Evolutionary conservation across 2,888 invertebrate species (phyloP).

Genomic region (Tetrapedia diversipes): DNA sequence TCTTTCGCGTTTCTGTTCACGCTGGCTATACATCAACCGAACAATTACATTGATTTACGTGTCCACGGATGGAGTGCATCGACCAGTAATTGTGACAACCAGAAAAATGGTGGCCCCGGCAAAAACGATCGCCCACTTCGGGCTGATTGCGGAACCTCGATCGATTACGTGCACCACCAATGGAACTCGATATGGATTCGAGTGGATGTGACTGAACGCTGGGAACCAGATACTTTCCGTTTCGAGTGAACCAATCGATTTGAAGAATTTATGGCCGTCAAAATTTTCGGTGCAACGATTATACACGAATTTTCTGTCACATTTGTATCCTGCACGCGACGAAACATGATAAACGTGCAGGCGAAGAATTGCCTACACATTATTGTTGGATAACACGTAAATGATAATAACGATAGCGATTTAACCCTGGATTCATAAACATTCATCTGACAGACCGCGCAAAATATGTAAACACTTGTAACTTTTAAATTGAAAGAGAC

Average conservation of each 20-base stretch:
- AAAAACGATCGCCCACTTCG: conserved; percentile 41
- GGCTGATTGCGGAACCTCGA: conserved; percentile 32
- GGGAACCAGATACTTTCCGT: not conserved
- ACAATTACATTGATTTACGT: conserved; percentile 48
- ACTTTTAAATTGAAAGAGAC: no score
- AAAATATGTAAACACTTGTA: no score
- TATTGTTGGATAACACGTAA: not conserved
- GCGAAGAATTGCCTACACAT: no score
- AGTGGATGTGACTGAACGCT: conserved; percentile 1
- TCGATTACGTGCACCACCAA: conserved; percentile 5
- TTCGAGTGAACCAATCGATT: not conserved
- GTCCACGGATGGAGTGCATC: conserved; percentile 16
- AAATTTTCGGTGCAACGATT: not conserved
- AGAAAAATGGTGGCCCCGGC: conserved; percentile 35
- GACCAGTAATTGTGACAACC: conserved; percentile 35
- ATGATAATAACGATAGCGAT: not conserved
- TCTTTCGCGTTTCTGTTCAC: no score
- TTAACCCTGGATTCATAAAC: no score
- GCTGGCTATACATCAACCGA: conserved; percentile 4
- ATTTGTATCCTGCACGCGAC: no score
- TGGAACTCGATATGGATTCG: not conserved
- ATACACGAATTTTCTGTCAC: not conserved
- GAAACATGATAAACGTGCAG: no score
- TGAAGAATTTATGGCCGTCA: not conserved
- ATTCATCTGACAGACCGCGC: no score